Percentiles rank a stretch among this genome's conserved stretches.
phyloP scores from a whole-genome alignment of 2,113 vertebrate genomes.

The Eulemur macaco region DNA sequence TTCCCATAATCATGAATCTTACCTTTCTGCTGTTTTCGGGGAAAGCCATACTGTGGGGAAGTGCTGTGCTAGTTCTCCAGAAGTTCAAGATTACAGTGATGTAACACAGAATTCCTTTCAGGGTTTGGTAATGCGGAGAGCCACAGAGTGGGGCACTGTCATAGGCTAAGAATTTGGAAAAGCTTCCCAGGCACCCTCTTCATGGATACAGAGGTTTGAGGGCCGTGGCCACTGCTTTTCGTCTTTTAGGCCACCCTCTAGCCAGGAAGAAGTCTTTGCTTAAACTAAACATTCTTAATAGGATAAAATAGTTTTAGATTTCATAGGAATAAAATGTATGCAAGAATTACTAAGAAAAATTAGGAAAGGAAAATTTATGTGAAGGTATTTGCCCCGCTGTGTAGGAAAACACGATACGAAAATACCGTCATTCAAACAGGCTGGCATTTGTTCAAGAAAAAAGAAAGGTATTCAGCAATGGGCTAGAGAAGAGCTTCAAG shows the following conservation, averaged over 20 bases:
- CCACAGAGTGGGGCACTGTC: not conserved
- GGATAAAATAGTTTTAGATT: not conserved
- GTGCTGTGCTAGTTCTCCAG: not conserved
- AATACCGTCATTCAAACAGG: not conserved
- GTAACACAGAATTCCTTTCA: not conserved
- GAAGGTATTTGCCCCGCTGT: not conserved
- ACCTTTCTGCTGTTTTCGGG: not conserved
- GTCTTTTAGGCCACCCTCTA: not conserved
- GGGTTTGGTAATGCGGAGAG: not conserved
- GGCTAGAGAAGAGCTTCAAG: not conserved
- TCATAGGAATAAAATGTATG: not conserved
- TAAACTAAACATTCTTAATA: not conserved
- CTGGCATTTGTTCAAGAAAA: slow-evolving; percentile 11
- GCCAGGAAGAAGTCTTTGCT: not conserved
- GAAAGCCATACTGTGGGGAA: not conserved
- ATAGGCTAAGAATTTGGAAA: not conserved
- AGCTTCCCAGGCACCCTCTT: not conserved
- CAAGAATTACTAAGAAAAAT: slow-evolving; percentile 3
- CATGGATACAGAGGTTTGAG: not conserved
- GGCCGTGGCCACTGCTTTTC: not conserved
- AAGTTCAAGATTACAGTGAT: slow-evolving; percentile 30
- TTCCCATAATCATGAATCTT: not conserved
- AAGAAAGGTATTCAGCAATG: not conserved
- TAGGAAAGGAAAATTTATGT: not conserved
- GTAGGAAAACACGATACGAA: not conserved